phyloP scores from a whole-genome alignment of 2,113 vertebrate species.

The Chloroceryle aenea region DNA sequence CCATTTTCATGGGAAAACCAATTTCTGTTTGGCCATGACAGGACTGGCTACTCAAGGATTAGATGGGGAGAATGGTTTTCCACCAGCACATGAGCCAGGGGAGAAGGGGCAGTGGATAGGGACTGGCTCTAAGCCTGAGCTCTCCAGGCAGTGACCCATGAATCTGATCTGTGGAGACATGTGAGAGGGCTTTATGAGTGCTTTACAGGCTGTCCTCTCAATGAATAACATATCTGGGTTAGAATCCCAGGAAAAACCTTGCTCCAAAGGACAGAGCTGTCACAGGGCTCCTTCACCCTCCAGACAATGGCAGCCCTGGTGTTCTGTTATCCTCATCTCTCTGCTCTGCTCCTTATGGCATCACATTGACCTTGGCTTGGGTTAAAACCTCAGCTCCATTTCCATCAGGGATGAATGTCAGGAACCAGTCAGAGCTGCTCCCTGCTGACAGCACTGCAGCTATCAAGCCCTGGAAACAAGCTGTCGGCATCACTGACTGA shows the following conservation, averaged over 20 bases:
- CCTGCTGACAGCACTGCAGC: not conserved
- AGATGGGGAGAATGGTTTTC: not conserved
- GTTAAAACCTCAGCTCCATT: not conserved
- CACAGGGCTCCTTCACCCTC: not conserved
- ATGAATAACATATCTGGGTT: not conserved
- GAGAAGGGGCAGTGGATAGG: not conserved
- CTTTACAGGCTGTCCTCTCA: not conserved
- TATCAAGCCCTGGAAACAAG: not conserved
- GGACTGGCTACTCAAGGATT: no score
- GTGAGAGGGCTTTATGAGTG: not conserved
- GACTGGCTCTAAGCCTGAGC: not conserved
- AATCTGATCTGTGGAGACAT: not conserved
- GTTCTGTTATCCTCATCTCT: not conserved
- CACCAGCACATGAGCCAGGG: not conserved
- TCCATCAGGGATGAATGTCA: not conserved
- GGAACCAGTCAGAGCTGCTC: not conserved
- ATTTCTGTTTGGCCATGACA: not conserved
- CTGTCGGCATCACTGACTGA: not conserved
- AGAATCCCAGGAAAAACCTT: not conserved
- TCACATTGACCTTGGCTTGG: not conserved
- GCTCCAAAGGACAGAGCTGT: not conserved
- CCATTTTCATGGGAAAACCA: not conserved
- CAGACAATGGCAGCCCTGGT: not conserved
- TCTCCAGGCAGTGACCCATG: not conserved
- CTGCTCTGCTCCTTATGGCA: not conserved